Conservation (phyloP, 2,797 vertebrate species). For the Clamator glandarius region DNA sequence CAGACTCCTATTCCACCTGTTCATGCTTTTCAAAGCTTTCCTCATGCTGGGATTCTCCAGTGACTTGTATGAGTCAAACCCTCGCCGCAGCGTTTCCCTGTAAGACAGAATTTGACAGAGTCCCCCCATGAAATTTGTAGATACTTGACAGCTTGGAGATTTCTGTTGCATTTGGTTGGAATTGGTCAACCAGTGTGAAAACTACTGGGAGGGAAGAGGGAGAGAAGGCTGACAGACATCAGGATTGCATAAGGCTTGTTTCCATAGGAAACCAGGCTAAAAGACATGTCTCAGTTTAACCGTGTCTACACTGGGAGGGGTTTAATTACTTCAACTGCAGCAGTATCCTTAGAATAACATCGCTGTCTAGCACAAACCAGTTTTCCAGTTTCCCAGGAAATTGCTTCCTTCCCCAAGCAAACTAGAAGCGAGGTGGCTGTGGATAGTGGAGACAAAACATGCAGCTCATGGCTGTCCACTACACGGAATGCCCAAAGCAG, state of each 20-base stretch:
- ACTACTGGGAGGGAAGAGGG: neutral
- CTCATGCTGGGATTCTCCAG: neutral
- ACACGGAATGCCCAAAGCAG: accelerated
- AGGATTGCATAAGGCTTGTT: constrained; percentile 51
- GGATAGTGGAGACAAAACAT: neutral
- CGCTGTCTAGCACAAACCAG: neutral
- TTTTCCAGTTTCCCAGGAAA: constrained; percentile 34
- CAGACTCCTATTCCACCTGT: neutral
- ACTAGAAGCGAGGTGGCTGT: neutral
- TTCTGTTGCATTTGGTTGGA: neutral
- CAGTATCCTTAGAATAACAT: neutral
- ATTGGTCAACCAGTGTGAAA: constrained; percentile 20
- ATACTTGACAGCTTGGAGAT: constrained; percentile 29
- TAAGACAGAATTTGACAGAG: neutral
- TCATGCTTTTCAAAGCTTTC: neutral
- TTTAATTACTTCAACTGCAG: constrained; percentile 49
- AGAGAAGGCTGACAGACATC: constrained; percentile 45
- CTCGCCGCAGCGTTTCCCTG: neutral
- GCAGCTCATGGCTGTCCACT: neutral
- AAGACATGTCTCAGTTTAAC: constrained; percentile 55
- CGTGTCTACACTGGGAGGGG: constrained; percentile 9
- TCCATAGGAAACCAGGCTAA: constrained; percentile 66
- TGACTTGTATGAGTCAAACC: neutral
- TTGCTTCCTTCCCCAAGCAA: constrained; percentile 15
- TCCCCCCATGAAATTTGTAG: neutral